Percentiles rank a stretch among this genome's conserved stretches.
These are phyloP conservation scores for Sebastes fasciatus DNA, from an alignment of 2,113 vertebrate genomes.

Conservation along the genomic window DNA sequence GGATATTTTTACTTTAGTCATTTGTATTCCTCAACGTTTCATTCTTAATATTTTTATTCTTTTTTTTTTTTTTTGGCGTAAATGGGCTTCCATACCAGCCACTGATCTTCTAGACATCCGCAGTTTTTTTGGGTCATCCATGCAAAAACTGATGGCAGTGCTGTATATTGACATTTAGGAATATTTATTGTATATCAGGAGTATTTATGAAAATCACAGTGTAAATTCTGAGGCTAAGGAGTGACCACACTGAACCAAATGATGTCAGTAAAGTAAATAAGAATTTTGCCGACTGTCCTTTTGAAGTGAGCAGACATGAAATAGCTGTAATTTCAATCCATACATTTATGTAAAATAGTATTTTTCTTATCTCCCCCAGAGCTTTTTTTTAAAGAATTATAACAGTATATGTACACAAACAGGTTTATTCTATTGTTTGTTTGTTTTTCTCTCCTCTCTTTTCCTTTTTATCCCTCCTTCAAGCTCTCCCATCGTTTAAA, in stretches of 20 bases:
- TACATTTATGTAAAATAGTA: neutral
- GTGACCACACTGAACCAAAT: no score
- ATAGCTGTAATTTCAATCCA: neutral
- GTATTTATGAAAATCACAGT: neutral
- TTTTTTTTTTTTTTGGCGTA: neutral
- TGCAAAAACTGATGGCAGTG: neutral
- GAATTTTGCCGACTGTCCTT: no score
- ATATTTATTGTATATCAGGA: neutral
- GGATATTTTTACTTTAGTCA: no score
- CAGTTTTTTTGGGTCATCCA: neutral
- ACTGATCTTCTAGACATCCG: neutral
- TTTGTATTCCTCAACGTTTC: neutral
- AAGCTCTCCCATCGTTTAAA: neutral
- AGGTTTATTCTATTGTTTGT: neutral
- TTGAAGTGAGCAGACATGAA: no score
- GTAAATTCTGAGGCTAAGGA: neutral
- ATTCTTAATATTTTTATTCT: neutral
- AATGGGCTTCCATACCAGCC: neutral
- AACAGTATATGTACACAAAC: neutral
- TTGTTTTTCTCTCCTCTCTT: neutral
- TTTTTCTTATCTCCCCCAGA: neutral
- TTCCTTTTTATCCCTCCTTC: neutral
- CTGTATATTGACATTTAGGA: neutral
- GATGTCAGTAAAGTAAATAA: no score
- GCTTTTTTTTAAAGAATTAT: neutral